Base-by-base conservation (phyloP, 1,140 invertebrate genomes). In the Drosophila mojavensis region DNA sequence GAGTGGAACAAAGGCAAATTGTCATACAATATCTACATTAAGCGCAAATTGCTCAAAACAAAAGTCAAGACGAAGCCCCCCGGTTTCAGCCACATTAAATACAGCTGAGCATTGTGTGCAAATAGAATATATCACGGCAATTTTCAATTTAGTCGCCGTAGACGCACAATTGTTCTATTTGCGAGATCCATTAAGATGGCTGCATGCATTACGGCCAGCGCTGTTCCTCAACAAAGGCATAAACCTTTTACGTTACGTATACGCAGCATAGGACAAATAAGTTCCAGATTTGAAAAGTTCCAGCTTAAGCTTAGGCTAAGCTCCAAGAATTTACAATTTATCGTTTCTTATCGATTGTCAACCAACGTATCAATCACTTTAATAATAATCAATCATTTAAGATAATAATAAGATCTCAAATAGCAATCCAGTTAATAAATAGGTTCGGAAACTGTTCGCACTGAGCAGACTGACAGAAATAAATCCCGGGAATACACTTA, bases 201-300 rank as follows among this genome's bases (percentile, higher is more conserved):
- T 45, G 10, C 47, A 79, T 79, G 75, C 80, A 83, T 83, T 83
- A 79, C 56, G 39, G 51, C 51, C 28, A 39, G 5, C 10, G 3
- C 5, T 54, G 5, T 10, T 5, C 4, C 6, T 20, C 3, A 33
- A 60, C 28, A 48, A 60, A 33, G 2, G 2, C 43, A 33, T 9
- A 15, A 1, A 6, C 41, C 33, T 36, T 9, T 47, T 45, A 51
- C 51, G 67, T 56, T 61, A 30, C 51, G 67, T 56, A 70, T 64
- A 64, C 51, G 60, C 30, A 48, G 13, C 28, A n/a, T 54, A 28
- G n/a, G 3, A 41, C 39, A 6, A 11, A 13, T 15, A 11, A n/a
- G 10, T 10, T 13, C 39, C 7, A 3, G 10, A 41, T 41, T 30
- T 4, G 4, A 30, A 5, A 4, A 30, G 28, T 6, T 30, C 28